Evolutionary conservation across 2,888 invertebrate species (phyloP).

Genomic region (Polylopha cassiicola): DNA sequence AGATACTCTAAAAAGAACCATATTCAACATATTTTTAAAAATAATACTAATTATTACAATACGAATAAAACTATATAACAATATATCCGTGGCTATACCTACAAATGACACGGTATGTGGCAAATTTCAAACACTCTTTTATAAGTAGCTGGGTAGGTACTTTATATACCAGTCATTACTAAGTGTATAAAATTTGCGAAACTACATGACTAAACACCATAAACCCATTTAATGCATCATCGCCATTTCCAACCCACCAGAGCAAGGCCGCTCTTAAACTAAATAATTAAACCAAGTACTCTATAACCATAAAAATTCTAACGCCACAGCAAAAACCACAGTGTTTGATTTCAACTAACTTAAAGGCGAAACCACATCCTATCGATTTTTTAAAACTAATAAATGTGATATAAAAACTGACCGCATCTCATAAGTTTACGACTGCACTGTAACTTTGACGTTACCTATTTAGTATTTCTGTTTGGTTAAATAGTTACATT

Average conservation of each 20-base stretch:
- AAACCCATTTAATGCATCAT: conserved; percentile 41
- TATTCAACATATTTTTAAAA: too few species aligned
- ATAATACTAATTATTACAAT: too few species aligned
- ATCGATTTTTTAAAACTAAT: conserved; percentile 54
- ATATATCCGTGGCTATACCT: too few species aligned
- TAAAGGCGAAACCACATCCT: conserved; percentile 62
- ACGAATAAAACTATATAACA: too few species aligned
- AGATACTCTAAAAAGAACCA: too few species aligned
- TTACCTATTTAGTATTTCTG: conserved; percentile 52
- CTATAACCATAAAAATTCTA: conserved; percentile 30
- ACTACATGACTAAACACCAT: conserved; percentile 32
- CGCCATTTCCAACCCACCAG: too few species aligned
- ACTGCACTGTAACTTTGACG: conserved; percentile 39
- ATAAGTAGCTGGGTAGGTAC: too few species aligned
- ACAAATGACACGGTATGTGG: too few species aligned
- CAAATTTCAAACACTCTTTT: too few species aligned
- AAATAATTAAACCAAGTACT: too few species aligned
- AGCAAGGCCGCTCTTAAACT: too few species aligned
- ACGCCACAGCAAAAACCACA: conserved; percentile 42
- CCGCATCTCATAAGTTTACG: conserved; percentile 52
- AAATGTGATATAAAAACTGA: conserved; percentile 54
- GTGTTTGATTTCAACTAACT: conserved; percentile 45
- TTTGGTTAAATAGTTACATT: conserved; percentile 59
- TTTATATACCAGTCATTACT: conserved; percentile 29
- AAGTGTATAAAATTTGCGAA: conserved; percentile 38